Evolutionary conservation across 2,113 vertebrate genomes (phyloP), one percentile per base, ranked within the genome.

Genomic region (Scartelaos histophorus): DNA sequence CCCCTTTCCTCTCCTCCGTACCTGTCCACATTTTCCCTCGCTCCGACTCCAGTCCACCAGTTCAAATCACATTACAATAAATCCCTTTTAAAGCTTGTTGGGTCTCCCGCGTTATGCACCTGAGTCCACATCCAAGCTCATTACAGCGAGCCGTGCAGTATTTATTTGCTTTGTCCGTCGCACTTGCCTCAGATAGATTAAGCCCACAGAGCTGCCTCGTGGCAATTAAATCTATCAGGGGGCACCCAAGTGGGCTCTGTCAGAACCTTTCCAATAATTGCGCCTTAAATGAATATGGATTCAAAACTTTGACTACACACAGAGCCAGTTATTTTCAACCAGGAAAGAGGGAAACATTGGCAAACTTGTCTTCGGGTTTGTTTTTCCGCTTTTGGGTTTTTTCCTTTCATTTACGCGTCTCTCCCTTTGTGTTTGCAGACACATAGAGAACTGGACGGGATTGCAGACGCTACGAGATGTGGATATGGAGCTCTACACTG

Each of bases 401-500:
- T 80, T 74, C 16, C 7, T 71, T 74, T 84, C 73, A 87, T 86
- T 83, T 79, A 75, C 61, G 5, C 45, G 80, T 81, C 54, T 84
- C 62, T 89, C 45, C 87, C 35, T 85, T 46, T 82, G 83, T 83
- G 68, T 78, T 87, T 86, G 11, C 94, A 99, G 98, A 97, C 95
- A 98, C 92, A 96, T 98, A 91, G 97, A 98, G 91, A 98, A 97
- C 92, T 98, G 97, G 98, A 96, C 94, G 29, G 95, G 95, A 68
- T 87, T 99, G 88, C 95, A 98, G 88, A 97, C 95, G 0, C 93
- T 99, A 83, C 96, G 95, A 0, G 96, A 96, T 0, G 95, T 99
- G n/a, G 97, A 99, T 87, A 99, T 99, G 98, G 98, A 96, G 88
- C 96, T 98, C 79, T 99, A 99, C 90, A 97, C 95, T 0, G 97